Evolutionary conservation across 2,113 vertebrate species (phyloP), one percentile per base, ranked within the genome.

Genomic region (Leptobrachium leishanense): DNA sequence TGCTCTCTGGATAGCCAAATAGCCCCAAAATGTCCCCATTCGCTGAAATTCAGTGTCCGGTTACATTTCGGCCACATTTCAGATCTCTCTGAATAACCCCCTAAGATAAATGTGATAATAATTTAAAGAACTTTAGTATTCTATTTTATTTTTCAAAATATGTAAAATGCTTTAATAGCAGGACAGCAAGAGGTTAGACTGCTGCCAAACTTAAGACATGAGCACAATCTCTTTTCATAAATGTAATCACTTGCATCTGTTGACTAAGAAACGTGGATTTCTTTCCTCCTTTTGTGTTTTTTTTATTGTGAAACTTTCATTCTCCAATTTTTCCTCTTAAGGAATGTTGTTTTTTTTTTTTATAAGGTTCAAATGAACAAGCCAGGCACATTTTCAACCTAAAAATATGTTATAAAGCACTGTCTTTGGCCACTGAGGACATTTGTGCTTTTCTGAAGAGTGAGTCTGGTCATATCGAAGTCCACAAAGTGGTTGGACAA

Each of bases 181-280:
- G 4, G 31, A 63, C 44, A 59, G 63, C 57, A 79, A 73, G 70
- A 9, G 11, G 64, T 68, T 74, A 74, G 68, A 74, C 55, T 43
- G 62, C 44, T 68, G 65, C 50, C 78, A 74, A 65, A 81, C 54
- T 40, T 66, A 59, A 13, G 63, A 59, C 43, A 68, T 74, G 50
- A 63, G 74, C 59, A 81, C 74, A 68, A 46, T 43, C 57, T 62
- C 53, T 65, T 74, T 39, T 81, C 68, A 68, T 80, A 74, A 77
- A 50, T 68, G 42, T 81, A 81, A 81, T 81, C 15, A 81, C 59
- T 81, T 74, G 54, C 78, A 81, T 81, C 78, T 81, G 78, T 74
- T 74, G 40, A 55, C 63, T 55, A 73, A 43, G 63, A 79, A 64
- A 79, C 6, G 41, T 65, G 77, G 68, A 74, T 74, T 68, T 81